Conservation (phyloP, 2,113 vertebrate species). For the Macroglossus sobrinus region DNA sequence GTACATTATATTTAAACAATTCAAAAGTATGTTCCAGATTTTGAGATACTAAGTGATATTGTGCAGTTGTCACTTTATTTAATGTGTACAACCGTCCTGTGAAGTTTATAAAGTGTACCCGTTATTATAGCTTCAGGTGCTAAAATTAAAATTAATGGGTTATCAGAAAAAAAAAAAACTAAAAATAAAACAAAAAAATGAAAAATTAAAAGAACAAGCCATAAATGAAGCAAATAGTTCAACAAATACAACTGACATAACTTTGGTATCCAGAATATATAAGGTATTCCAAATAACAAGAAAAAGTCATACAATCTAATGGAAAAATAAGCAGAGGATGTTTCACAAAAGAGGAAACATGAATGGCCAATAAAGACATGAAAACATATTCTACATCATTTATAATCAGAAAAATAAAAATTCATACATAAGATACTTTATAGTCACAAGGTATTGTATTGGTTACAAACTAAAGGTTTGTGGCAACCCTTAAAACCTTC, state of each 20-base stretch:
- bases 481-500: neutral
- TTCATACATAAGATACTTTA: neutral
- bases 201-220: neutral
- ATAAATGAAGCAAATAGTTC: neutral
- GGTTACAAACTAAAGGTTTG: neutral
- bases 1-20: constrained; percentile 83
- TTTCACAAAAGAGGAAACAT: neutral
- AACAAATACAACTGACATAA: neutral
- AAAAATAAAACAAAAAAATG: neutral
- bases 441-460: neutral
- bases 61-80: constrained; percentile 80
- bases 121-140: constrained; percentile 90
- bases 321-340: neutral
- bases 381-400: neutral
- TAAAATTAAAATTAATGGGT: constrained; percentile 89
- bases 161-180: neutral
- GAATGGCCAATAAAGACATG: neutral
- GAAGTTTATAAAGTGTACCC: constrained; percentile 82
- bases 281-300: neutral
- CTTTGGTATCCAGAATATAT: neutral
- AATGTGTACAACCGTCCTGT: constrained; percentile 85
- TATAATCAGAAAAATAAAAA: neutral
- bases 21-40: constrained; percentile 79
- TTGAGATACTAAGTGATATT: constrained; percentile 81
- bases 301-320: neutral